These are phyloP conservation scores for Aegithalos caudatus DNA, from an alignment of 2,113 vertebrate species.

Conservation along the genomic window DNA sequence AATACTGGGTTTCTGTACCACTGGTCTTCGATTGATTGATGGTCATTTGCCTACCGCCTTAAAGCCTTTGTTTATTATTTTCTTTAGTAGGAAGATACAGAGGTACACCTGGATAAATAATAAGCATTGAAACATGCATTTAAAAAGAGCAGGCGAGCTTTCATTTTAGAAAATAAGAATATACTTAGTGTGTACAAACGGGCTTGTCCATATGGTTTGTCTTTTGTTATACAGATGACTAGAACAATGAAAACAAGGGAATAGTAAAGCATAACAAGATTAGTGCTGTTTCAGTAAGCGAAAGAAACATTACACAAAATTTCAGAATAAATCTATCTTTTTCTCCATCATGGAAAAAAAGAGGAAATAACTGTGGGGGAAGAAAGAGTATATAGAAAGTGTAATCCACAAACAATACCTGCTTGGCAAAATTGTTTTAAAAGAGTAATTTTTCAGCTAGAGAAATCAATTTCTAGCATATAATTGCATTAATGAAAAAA, in stretches of 20 bases:
- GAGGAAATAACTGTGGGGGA: not conserved
- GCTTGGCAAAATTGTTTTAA: not conserved
- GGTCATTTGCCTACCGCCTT: not conserved
- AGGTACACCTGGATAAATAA: not conserved
- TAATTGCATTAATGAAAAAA: not conserved
- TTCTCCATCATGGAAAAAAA: not conserved
- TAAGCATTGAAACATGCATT: not conserved
- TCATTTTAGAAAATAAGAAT: not conserved
- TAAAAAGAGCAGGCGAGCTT: not conserved
- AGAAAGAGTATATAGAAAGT: not conserved
- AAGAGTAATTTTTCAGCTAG: not conserved
- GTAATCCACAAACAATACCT: not conserved
- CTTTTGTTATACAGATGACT: not conserved
- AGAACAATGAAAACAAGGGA: not conserved
- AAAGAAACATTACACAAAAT: not conserved
- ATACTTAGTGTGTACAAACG: not conserved
- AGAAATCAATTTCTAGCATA: not conserved
- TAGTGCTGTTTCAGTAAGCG: not conserved
- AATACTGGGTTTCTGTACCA: not conserved
- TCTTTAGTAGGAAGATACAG: not conserved
- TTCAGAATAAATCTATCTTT: not conserved
- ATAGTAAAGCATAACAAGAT: not conserved
- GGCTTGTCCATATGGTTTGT: not conserved
- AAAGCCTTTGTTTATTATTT: not conserved
- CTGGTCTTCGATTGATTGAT: not conserved